Percentiles rank a stretch among this genome's conserved stretches.
These are phyloP conservation scores for Clupea harengus DNA, from an alignment of 2,113 vertebrate species.

Conservation along the genomic window DNA sequence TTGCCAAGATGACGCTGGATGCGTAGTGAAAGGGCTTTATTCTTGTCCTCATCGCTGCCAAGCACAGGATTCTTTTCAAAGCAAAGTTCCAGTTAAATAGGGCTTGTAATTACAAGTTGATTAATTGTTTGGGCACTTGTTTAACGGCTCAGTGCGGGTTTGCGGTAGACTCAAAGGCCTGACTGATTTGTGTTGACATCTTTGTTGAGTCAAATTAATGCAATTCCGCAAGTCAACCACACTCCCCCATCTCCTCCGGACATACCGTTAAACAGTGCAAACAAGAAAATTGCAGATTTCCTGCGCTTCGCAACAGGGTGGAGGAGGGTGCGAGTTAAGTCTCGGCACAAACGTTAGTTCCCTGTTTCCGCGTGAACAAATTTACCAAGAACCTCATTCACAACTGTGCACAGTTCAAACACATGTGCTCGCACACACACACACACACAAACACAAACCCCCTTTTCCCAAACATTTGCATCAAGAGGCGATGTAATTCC, in stretches of 20 bases:
- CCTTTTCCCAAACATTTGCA: background rate
- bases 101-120: slow-evolving; percentile 34
- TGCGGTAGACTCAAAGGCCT: slow-evolving; percentile 28
- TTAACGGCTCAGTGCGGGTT: slow-evolving; percentile 41
- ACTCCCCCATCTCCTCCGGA: slow-evolving; percentile 35
- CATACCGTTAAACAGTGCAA: slow-evolving; percentile 34
- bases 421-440: background rate
- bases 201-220: slow-evolving; percentile 48
- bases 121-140: slow-evolving; percentile 41
- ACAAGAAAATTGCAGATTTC: background rate
- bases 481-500: slow-evolving; percentile 25
- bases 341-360: background rate
- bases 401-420: background rate
- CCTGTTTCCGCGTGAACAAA: background rate
- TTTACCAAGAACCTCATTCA: background rate
- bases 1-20: background rate
- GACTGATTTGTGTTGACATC: slow-evolving; percentile 47
- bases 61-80: background rate
- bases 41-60: background rate
- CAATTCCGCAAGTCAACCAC: slow-evolving; percentile 43
- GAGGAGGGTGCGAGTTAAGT: background rate
- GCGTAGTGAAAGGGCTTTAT: background rate
- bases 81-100: slow-evolving; percentile 18
- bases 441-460: slow-evolving; percentile 15
- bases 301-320: background rate